These are phyloP conservation scores for Echinarachnius parma DNA, from an alignment of 53 echinoderm and acorn worm species.

Conservation along the genomic window DNA sequence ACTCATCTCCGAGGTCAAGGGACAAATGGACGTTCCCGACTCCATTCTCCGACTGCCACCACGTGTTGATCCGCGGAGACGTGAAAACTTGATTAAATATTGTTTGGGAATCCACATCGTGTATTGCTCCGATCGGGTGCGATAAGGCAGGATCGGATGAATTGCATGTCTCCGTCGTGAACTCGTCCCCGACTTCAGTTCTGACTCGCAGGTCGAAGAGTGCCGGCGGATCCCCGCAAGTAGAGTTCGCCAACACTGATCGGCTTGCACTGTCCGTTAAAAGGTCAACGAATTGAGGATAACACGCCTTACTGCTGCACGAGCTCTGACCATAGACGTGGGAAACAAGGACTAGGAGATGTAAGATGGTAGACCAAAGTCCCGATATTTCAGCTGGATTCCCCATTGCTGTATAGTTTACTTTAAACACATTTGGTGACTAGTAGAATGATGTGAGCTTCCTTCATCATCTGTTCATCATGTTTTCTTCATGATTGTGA, in stretches of 20 bases:
- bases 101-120: conserved; percentile 35
- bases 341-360: too few species aligned
- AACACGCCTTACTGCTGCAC: conserved; percentile 65
- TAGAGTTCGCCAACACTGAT: conserved; percentile 57
- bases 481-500: too few species aligned
- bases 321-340: conserved; percentile 8
- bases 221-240: conserved; percentile 66
- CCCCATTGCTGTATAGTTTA: too few species aligned
- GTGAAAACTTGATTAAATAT: conserved; percentile 31
- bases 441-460: too few species aligned
- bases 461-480: too few species aligned
- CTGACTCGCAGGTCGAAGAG: conserved; percentile 18
- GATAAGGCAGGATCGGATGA: conserved; percentile 49
- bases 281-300: conserved; percentile 68
- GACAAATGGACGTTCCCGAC: conserved; percentile 50
- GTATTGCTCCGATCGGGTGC: conserved; percentile 46
- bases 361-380: too few species aligned
- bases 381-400: too few species aligned
- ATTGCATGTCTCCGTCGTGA: conserved; percentile 53
- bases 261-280: conserved; percentile 45
- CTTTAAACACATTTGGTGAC: too few species aligned
- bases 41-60: conserved; percentile 86
- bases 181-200: neutral
- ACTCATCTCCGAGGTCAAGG: conserved; percentile 53
- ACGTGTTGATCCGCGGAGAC: conserved; percentile 56